phyloP scores from a whole-genome alignment of 2,888 invertebrate genomes.

The Anthophora plumipes region DNA sequence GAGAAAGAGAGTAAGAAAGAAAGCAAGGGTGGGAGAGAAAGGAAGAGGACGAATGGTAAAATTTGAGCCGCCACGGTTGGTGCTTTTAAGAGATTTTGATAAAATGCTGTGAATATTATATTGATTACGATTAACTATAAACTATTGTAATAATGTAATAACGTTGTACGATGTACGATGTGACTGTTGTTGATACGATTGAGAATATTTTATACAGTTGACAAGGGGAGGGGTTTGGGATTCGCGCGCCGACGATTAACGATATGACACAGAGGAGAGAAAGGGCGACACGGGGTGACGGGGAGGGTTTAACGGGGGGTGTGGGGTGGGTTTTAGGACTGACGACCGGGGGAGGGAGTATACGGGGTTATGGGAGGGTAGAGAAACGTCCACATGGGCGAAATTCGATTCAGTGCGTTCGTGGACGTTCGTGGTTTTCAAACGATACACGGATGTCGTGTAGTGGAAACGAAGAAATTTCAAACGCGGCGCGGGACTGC shows the following conservation, averaged over 20 bases:
- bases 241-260: constrained; percentile 69
- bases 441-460: background rate
- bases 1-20: constrained; percentile 23
- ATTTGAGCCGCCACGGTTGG: constrained; percentile 79
- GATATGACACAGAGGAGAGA: constrained; percentile 27
- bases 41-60: constrained; percentile 52
- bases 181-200: constrained; percentile 85
- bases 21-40: background rate
- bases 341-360: constrained; percentile 36
- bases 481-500: constrained; percentile 31
- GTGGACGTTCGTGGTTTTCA: constrained; percentile 49
- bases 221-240: constrained; percentile 71
- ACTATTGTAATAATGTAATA: constrained; percentile 84
- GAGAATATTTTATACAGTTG: constrained; percentile 85
- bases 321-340: constrained; percentile 59
- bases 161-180: constrained; percentile 84
- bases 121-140: constrained; percentile 82
- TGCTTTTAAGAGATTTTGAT: constrained; percentile 84
- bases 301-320: constrained; percentile 40
- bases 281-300: background rate
- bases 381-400: constrained; percentile 56
- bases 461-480: background rate
- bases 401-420: constrained; percentile 56
- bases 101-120: constrained; percentile 85
- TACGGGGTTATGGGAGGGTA: constrained; percentile 4